These are phyloP conservation scores for Leptodactylus fallax DNA, from an alignment of 2,797 vertebrate species.

Conservation along the genomic window DNA sequence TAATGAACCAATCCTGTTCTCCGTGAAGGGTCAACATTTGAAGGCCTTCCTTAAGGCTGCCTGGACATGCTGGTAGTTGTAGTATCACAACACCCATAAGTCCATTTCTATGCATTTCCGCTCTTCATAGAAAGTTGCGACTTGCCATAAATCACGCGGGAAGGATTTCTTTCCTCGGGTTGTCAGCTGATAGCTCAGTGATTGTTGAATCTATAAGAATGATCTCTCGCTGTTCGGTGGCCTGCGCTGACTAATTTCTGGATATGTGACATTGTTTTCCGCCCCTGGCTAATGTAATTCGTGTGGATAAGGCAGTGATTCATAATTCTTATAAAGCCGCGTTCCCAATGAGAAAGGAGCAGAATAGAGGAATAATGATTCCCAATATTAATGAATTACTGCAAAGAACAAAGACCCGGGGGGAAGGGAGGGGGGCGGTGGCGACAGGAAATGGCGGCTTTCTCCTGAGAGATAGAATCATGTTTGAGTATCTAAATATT, in stretches of 20 bases:
- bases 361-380: neutral
- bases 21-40: neutral
- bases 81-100: neutral
- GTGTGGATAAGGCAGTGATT: constrained; percentile 1
- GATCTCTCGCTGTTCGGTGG: neutral
- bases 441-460: neutral
- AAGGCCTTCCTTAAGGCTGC: too few species aligned
- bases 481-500: neutral
- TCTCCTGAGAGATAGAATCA: neutral
- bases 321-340: neutral
- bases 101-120: neutral
- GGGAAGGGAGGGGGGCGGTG: too few species aligned
- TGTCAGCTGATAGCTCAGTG: constrained; percentile 1
- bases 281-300: neutral
- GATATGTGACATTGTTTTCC: neutral
- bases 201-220: neutral
- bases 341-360: neutral
- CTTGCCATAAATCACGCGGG: neutral
- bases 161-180: neutral
- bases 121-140: neutral
- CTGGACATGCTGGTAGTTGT: too few species aligned
- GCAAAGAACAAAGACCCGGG: neutral
- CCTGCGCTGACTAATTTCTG: constrained; percentile 27
- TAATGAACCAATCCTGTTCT: neutral
- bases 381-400: constrained; percentile 11